Conservation (phyloP, 2,888 invertebrate species). For the Hypolimnas misippus region DNA sequence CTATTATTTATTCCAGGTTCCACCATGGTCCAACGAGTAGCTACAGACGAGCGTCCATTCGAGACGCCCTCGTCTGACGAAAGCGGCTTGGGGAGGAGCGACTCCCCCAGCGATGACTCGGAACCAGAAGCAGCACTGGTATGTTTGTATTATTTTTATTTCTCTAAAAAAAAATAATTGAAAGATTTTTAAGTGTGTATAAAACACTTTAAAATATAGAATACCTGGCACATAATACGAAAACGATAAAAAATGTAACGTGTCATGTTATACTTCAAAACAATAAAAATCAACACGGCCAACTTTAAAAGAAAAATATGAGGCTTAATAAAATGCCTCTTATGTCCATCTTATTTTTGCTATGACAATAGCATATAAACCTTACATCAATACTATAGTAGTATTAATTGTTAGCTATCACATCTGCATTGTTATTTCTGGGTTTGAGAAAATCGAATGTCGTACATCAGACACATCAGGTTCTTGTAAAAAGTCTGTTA, state of each 20-base stretch:
- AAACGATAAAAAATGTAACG: not conserved
- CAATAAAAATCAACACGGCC: conserved; percentile 45
- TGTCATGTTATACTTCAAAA: conserved; percentile 19
- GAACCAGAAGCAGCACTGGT: conserved; percentile 79
- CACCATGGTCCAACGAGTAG: conserved; percentile 71
- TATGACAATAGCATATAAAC: conserved; percentile 58
- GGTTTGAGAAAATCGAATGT: conserved; percentile 49
- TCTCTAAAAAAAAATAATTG: not conserved
- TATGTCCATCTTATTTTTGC: conserved; percentile 48
- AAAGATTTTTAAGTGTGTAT: no score
- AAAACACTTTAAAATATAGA: no score
- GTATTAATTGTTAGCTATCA: conserved; percentile 58
- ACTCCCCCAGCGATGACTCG: conserved; percentile 70
- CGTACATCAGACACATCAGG: conserved; percentile 18
- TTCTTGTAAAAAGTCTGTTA: conserved; percentile 35
- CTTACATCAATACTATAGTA: conserved; percentile 54
- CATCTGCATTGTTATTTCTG: conserved; percentile 51
- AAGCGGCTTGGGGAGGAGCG: conserved; percentile 71
- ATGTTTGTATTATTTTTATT: conserved; percentile 31
- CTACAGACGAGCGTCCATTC: conserved; percentile 75
- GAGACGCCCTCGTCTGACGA: conserved; percentile 78
- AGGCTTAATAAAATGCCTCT: conserved; percentile 61
- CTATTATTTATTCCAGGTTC: no score
- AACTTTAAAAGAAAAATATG: conserved; percentile 52
- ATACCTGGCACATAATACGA: conserved; percentile 9